Conservation (phyloP, 2,113 vertebrate genomes). For the Holacanthus passer region DNA sequence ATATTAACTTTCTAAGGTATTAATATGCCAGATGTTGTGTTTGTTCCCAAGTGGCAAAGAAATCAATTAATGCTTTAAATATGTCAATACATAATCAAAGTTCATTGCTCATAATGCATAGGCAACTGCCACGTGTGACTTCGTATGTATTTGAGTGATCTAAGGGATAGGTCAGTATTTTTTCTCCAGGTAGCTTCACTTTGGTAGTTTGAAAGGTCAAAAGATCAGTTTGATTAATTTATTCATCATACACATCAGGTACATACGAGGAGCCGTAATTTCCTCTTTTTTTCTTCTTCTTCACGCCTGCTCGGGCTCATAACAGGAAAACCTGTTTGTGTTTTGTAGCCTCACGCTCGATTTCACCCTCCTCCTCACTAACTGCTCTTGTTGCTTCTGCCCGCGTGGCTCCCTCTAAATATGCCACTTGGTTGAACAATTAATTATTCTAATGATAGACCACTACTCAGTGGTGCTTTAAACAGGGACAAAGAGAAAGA, state of each 20-base stretch:
- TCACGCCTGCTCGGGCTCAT: slow-evolving; percentile 63
- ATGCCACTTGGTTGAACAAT: slow-evolving; percentile 84
- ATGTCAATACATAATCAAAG: not conserved
- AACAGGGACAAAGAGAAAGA: slow-evolving; percentile 53
- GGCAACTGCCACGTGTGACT: not conserved
- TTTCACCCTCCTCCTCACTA: slow-evolving; percentile 73
- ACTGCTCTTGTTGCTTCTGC: slow-evolving; percentile 80
- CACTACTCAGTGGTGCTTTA: slow-evolving; percentile 75
- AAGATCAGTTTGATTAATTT: slow-evolving; percentile 51
- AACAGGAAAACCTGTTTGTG: slow-evolving; percentile 75
- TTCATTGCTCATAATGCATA: not conserved
- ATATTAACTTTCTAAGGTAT: not conserved
- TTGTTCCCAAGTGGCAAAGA: not conserved
- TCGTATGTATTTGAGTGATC: not conserved
- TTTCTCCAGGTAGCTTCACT: slow-evolving; percentile 2
- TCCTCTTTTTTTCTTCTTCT: slow-evolving; percentile 36
- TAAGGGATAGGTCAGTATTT: not conserved
- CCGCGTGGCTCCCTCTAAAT: slow-evolving; percentile 80
- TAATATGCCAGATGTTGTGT: not conserved
- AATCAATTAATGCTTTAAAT: not conserved
- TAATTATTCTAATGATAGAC: slow-evolving; percentile 85
- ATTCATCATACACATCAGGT: slow-evolving; percentile 32
- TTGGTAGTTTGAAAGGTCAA: slow-evolving; percentile 52
- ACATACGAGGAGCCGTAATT: slow-evolving; percentile 1
- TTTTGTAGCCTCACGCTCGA: slow-evolving; percentile 72